Evolutionary conservation across 2,113 vertebrate species (phyloP).

Genomic region (Puntigrus tetrazona): DNA sequence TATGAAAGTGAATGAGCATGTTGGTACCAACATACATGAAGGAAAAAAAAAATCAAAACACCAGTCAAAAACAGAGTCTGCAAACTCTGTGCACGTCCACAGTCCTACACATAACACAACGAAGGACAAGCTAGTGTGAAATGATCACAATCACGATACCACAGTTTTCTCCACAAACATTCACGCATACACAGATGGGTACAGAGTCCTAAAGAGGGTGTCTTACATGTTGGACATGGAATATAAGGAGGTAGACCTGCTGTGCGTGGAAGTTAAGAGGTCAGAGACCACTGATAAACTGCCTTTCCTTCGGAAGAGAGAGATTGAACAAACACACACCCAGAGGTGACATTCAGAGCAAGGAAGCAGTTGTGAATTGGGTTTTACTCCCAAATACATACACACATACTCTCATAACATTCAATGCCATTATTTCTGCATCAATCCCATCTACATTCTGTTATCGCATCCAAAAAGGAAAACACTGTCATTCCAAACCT

Average conservation of each 20-base stretch:
- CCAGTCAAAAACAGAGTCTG: background rate
- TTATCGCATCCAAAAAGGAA: too few species aligned
- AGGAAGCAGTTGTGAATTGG: slow-evolving; percentile 20
- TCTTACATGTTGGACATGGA: slow-evolving; percentile 82
- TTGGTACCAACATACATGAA: background rate
- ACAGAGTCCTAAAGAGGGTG: slow-evolving; percentile 59
- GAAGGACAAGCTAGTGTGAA: background rate
- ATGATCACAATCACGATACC: slow-evolving; percentile 6
- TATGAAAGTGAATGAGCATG: too few species aligned
- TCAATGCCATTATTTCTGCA: background rate
- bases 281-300: slow-evolving; percentile 81
- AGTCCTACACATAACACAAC: background rate
- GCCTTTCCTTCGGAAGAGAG: slow-evolving; percentile 75
- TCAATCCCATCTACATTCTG: background rate
- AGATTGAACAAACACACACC: slow-evolving; percentile 64
- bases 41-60: background rate
- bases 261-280: slow-evolving; percentile 76
- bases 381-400: slow-evolving; percentile 10
- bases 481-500: too few species aligned
- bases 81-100: background rate
- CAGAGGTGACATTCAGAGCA: slow-evolving; percentile 41
- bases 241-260: slow-evolving; percentile 81
- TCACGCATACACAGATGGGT: slow-evolving; percentile 49
- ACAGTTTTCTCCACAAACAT: slow-evolving; percentile 24
- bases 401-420: background rate